These are phyloP conservation scores for Muscidifurax raptorellus DNA, from an alignment of 1,140 invertebrate species.

Conservation along the genomic window DNA sequence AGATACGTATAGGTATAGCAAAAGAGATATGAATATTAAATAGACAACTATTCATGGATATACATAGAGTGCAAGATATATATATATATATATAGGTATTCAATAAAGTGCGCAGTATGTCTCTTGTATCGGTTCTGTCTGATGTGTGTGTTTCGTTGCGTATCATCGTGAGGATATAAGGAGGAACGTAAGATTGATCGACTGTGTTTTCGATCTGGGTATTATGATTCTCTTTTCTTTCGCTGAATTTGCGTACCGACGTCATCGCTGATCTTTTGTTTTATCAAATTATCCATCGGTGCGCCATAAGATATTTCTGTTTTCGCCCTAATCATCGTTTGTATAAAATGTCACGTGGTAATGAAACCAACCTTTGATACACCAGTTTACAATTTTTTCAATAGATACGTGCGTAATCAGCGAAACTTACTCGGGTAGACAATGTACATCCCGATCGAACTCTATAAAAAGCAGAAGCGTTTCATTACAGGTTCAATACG, in stretches of 20 bases:
- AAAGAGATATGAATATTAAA: neutral
- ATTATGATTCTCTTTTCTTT: neutral
- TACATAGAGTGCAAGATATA: neutral
- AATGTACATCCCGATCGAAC: neutral
- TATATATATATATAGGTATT: neutral
- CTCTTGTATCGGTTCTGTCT: neutral
- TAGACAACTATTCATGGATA: neutral
- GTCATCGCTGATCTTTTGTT: neutral
- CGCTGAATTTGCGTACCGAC: neutral
- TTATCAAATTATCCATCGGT: no score
- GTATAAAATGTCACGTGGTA: no score
- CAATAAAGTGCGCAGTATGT: neutral
- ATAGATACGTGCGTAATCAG: neutral
- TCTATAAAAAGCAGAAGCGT: conserved; percentile 21
- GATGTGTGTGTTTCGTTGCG: neutral
- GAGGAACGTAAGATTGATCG: neutral
- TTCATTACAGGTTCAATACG: neutral
- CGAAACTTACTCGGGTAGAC: neutral
- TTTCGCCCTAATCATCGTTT: no score
- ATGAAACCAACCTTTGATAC: no score
- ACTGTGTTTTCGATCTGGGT: neutral
- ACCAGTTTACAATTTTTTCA: neutral
- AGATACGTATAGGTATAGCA: neutral
- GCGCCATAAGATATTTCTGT: no score
- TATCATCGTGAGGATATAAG: neutral